Percentiles rank a stretch among this genome's conserved stretches.
Evolutionary conservation across 2,797 vertebrate genomes (phyloP).

Genomic region (Onychomys torridus): DNA sequence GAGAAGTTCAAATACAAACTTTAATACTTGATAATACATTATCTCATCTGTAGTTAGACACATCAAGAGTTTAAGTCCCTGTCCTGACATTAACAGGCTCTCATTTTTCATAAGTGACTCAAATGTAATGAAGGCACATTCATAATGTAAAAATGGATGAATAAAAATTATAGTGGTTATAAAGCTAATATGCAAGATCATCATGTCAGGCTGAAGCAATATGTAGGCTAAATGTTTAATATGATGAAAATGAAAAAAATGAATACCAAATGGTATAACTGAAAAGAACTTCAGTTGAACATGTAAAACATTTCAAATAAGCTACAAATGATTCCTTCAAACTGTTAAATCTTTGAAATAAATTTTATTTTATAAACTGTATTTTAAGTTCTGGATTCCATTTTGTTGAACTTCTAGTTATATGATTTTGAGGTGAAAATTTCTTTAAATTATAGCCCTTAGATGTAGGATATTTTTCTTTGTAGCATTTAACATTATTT

Average conservation of each 20-base stretch:
- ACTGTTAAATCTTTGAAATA: slow-evolving; percentile 15
- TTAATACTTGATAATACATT: not conserved
- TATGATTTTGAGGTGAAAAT: not conserved
- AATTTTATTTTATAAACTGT: slow-evolving; percentile 45
- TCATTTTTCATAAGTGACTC: slow-evolving; percentile 50
- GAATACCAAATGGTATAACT: not conserved
- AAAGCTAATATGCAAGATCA: slow-evolving; percentile 42
- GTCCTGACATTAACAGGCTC: slow-evolving; percentile 50
- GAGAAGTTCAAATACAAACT: slow-evolving; percentile 35
- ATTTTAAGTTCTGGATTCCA: slow-evolving; percentile 20
- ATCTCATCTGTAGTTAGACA: slow-evolving; percentile 20
- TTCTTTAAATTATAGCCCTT: not conserved
- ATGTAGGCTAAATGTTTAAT: not conserved
- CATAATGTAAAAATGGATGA: slow-evolving; percentile 52
- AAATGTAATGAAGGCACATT: slow-evolving; percentile 30
- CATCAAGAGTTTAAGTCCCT: slow-evolving; percentile 52
- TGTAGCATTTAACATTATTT: slow-evolving; percentile 18
- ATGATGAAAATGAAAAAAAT: not conserved
- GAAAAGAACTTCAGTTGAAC: not conserved
- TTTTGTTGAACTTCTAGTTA: not conserved
- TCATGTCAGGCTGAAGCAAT: slow-evolving; percentile 56
- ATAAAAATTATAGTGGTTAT: slow-evolving; percentile 44
- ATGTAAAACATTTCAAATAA: not conserved
- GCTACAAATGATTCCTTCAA: not conserved
- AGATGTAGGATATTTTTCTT: not conserved